phyloP scores from a whole-genome alignment of 2,888 invertebrate species.

The Eilema griseolum region DNA sequence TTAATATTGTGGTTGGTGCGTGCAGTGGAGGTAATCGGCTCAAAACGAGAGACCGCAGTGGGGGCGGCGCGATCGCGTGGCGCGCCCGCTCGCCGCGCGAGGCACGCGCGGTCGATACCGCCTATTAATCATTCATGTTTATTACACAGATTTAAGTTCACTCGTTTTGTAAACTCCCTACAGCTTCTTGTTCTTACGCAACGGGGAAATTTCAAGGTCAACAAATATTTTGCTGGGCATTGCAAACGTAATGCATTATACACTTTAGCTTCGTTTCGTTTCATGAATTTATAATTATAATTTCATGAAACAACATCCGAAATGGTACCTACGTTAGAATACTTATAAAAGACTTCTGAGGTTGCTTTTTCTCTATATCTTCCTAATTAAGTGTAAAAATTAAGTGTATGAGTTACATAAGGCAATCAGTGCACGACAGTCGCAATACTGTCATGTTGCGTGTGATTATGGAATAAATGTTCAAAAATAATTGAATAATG shows the following conservation, averaged over 20 bases:
- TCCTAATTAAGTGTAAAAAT: too few species aligned
- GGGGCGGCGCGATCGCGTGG: background rate
- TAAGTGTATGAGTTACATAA: too few species aligned
- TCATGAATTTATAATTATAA: background rate
- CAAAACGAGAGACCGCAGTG: background rate
- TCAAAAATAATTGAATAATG: too few species aligned
- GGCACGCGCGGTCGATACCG: background rate
- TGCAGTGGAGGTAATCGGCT: background rate
- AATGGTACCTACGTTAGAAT: background rate
- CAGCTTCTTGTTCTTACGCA: background rate
- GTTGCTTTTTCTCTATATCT: too few species aligned
- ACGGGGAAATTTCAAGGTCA: background rate
- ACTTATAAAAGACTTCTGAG: background rate
- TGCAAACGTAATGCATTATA: background rate
- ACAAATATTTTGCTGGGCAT: background rate
- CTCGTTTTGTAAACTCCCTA: background rate
- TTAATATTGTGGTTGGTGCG: constrained; percentile 4
- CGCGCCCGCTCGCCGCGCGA: background rate
- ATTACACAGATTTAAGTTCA: constrained; percentile 31
- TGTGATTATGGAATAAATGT: too few species aligned
- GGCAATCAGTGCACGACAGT: too few species aligned
- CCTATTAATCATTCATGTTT: constrained; percentile 34
- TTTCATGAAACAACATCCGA: background rate
- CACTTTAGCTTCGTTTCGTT: background rate
- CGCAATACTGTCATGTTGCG: too few species aligned